phyloP scores from a whole-genome alignment of 2,797 vertebrate genomes.

The Oreochromis grahami region DNA sequence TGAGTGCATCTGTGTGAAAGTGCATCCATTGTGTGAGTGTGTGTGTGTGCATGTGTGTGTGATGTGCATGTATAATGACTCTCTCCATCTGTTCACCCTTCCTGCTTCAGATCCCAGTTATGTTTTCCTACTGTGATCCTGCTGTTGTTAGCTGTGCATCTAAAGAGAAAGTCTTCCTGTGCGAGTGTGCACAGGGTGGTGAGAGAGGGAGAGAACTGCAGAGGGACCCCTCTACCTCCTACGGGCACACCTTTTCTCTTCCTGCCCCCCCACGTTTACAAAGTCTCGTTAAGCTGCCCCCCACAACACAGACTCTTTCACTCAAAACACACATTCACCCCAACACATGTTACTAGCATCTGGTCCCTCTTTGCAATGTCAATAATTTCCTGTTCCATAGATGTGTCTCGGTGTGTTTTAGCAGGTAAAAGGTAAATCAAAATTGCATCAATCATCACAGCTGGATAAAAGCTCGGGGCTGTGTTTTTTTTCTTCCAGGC shows the following conservation, averaged over 20 bases:
- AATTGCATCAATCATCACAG: constrained; percentile 47
- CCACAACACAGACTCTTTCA: not conserved
- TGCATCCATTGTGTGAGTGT: constrained; percentile 3
- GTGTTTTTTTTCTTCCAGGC: constrained; percentile 3
- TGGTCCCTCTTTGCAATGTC: constrained; percentile 22
- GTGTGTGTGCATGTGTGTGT: constrained; percentile 3
- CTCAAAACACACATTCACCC: not conserved
- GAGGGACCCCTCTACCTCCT: not conserved
- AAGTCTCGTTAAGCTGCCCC: constrained; percentile 44
- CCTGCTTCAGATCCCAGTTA: constrained; percentile 54
- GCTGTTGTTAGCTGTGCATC: constrained; percentile 56
- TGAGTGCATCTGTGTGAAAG: constrained; percentile 9
- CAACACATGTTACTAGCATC: constrained; percentile 34
- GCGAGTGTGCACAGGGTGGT: not conserved
- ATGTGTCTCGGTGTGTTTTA: not conserved
- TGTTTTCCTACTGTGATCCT: constrained; percentile 64
- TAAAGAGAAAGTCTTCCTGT: constrained; percentile 11
- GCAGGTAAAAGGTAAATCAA: constrained; percentile 20
- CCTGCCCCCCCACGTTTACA: constrained; percentile 39
- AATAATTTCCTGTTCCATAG: constrained; percentile 23
- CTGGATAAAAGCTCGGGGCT: constrained; percentile 23
- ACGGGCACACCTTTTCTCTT: constrained; percentile 11
- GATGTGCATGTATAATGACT: constrained; percentile 31
- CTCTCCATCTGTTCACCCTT: constrained; percentile 60
- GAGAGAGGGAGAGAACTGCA: not conserved